phyloP scores from a whole-genome alignment of 2,113 vertebrate species.

The Pituophis catenifer region DNA sequence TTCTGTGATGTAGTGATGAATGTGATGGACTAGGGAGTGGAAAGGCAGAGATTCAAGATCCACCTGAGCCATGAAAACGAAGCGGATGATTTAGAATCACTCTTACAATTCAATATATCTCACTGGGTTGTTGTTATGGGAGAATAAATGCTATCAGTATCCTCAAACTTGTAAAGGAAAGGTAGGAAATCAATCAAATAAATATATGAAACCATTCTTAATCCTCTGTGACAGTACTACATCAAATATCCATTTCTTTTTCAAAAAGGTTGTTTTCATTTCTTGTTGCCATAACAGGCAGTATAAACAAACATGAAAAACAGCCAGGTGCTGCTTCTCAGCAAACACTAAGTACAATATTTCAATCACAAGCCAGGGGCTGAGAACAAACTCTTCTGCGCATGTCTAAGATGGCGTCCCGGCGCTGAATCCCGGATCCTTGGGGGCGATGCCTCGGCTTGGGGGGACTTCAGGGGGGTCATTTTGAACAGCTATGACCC shows the following conservation, averaged over 20 bases:
- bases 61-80: background rate
- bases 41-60: background rate
- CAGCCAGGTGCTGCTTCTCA: background rate
- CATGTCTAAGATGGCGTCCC: no score
- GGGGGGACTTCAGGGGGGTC: no score
- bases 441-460: no score
- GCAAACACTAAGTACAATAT: background rate
- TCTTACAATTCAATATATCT: background rate
- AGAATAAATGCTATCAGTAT: background rate
- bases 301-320: background rate
- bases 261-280: slow-evolving; percentile 1
- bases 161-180: background rate
- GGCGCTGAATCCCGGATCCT: no score
- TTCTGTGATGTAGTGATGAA: background rate
- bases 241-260: background rate
- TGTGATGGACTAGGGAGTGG: background rate
- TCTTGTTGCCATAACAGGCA: background rate
- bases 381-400: no score
- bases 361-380: no score
- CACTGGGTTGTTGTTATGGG: background rate
- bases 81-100: background rate
- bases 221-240: background rate
- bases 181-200: background rate
- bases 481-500: no score
- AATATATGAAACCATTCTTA: background rate